These are phyloP conservation scores for Entomyzon cyanotis DNA, from an alignment of 2,113 vertebrate genomes.

Conservation along the genomic window DNA sequence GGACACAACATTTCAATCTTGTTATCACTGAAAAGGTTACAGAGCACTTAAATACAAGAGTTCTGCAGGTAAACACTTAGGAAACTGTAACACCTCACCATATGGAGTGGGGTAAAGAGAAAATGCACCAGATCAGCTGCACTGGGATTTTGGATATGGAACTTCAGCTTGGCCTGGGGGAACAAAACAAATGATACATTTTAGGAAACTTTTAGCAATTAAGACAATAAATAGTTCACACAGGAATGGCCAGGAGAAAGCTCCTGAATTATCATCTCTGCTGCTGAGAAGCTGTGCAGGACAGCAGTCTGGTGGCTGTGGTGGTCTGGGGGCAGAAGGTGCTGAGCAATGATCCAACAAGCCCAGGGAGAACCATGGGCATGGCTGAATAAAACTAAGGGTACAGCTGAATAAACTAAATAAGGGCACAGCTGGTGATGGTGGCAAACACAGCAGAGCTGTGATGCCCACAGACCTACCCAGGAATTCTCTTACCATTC, in stretches of 20 bases:
- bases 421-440: neutral
- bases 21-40: neutral
- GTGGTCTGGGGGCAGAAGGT: too few species aligned
- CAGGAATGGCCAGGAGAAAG: neutral
- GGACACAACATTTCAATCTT: neutral
- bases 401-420: too few species aligned
- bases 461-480: neutral
- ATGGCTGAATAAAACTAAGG: neutral
- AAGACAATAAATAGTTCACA: neutral
- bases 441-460: neutral
- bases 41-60: neutral
- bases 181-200: neutral
- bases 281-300: too few species aligned
- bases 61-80: neutral
- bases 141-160: slow-evolving; percentile 94
- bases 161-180: slow-evolving; percentile 86
- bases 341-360: neutral
- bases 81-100: slow-evolving; percentile 77
- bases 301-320: too few species aligned
- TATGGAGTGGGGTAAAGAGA: slow-evolving; percentile 90
- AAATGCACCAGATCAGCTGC: slow-evolving; percentile 92
- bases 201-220: neutral
- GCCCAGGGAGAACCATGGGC: neutral
- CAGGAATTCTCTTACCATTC: neutral
- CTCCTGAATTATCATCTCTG: too few species aligned